Conservation (phyloP, 2,113 vertebrate genomes). For the Ctenomys sociabilis region DNA sequence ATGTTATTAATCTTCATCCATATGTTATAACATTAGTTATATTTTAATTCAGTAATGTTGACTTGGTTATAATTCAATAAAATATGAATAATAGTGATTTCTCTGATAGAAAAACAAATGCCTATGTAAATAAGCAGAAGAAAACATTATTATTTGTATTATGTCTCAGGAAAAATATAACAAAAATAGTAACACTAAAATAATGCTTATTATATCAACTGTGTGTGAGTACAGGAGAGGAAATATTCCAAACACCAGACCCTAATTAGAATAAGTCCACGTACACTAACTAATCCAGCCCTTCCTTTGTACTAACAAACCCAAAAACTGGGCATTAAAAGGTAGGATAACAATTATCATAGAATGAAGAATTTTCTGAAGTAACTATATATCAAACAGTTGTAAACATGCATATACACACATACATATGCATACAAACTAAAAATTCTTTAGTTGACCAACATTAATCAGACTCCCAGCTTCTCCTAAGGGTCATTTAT, state of each 20-base stretch:
- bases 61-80: neutral
- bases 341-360: neutral
- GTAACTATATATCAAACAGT: neutral
- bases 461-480: neutral
- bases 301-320: neutral
- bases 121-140: neutral
- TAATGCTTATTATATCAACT: neutral
- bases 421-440: neutral
- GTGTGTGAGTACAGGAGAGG: neutral
- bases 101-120: neutral
- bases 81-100: neutral
- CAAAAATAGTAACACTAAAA: neutral
- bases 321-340: neutral
- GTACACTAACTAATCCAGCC: fast-evolving
- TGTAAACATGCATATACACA: neutral
- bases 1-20: neutral
- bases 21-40: neutral
- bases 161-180: neutral
- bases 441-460: neutral
- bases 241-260: neutral
- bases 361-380: neutral
- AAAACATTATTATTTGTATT: neutral
- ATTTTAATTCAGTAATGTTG: neutral
- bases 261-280: neutral
- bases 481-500: neutral